Evolutionary conservation across 2,888 invertebrate species (phyloP).

Genomic region (Xestobium rufovillosum): DNA sequence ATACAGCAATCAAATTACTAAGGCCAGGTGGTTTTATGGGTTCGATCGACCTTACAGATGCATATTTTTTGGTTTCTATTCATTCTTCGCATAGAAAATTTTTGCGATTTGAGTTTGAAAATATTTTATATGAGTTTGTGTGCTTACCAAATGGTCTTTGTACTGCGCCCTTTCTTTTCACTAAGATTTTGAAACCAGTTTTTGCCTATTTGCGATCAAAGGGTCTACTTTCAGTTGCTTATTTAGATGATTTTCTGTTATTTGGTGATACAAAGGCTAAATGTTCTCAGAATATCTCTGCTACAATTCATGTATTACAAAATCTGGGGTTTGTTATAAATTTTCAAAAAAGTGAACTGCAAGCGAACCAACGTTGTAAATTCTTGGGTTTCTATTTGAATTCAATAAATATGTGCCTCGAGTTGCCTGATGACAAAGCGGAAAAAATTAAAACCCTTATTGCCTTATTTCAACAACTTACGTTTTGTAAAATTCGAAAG

Average conservation of each 20-base stretch:
- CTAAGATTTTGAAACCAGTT: conserved; percentile 26
- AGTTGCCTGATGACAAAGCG: too few species aligned
- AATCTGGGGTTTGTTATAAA: too few species aligned
- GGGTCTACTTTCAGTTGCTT: conserved; percentile 21
- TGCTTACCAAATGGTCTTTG: conserved; percentile 25
- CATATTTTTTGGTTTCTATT: conserved; percentile 21
- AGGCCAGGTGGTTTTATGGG: conserved; percentile 14
- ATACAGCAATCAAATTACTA: conserved; percentile 20
- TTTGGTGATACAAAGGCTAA: conserved; percentile 15
- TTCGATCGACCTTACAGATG: too few species aligned
- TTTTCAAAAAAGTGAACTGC: too few species aligned
- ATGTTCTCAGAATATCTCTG: conserved; percentile 14
- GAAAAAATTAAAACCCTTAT: conserved; percentile 5
- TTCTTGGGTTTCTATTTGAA: conserved; percentile 21
- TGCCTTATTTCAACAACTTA: background rate
- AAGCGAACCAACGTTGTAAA: conserved; percentile 11
- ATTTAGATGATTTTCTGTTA: conserved; percentile 24
- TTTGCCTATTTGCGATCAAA: conserved; percentile 16
- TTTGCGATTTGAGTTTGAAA: conserved; percentile 25
- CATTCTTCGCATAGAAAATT: conserved; percentile 19
- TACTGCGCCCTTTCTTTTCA: conserved; percentile 25
- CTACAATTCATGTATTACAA: too few species aligned
- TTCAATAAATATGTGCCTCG: too few species aligned
- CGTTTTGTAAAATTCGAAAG: conserved; percentile 19
- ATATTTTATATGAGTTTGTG: conserved; percentile 25